Percentiles rank a stretch among this genome's conserved stretches.
Evolutionary conservation across 1,140 invertebrate species (phyloP).

Genomic region (Protaetia brevitarsis): DNA sequence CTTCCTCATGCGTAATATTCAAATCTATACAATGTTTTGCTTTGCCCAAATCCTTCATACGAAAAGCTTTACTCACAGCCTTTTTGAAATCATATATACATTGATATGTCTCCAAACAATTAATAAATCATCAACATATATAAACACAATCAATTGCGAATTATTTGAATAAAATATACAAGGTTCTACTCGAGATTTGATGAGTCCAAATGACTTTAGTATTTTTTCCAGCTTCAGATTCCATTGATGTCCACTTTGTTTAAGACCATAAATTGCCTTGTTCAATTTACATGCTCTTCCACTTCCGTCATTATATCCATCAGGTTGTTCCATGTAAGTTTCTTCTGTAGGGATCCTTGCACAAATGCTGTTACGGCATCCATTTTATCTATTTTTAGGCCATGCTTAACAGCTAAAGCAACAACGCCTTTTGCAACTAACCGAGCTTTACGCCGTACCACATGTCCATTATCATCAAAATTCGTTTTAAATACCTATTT

Average conservation of each 20-base stretch:
- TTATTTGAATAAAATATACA: not conserved
- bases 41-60: not conserved
- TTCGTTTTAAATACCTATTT: too few species aligned
- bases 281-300: slow-evolving; percentile 22
- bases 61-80: not conserved
- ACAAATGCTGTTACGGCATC: slow-evolving; percentile 35
- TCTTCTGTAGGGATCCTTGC: slow-evolving; percentile 27
- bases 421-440: too few species aligned
- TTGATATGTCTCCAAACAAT: not conserved
- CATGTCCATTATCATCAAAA: too few species aligned
- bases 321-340: slow-evolving; percentile 16
- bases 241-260: slow-evolving; percentile 41
- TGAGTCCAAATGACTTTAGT: not conserved
- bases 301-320: not conserved
- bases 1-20: not conserved
- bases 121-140: not conserved
- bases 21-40: not conserved
- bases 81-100: not conserved
- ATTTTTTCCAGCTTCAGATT: not conserved
- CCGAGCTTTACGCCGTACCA: too few species aligned
- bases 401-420: slow-evolving; percentile 29
- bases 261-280: slow-evolving; percentile 46
- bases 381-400: slow-evolving; percentile 35
- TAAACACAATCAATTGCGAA: not conserved
- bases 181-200: not conserved